Percentiles rank a stretch among this genome's conserved stretches.
These are phyloP conservation scores for Oconnorella tubifera DNA, from an alignment of 2,888 invertebrate species.

Conservation along the genomic window DNA sequence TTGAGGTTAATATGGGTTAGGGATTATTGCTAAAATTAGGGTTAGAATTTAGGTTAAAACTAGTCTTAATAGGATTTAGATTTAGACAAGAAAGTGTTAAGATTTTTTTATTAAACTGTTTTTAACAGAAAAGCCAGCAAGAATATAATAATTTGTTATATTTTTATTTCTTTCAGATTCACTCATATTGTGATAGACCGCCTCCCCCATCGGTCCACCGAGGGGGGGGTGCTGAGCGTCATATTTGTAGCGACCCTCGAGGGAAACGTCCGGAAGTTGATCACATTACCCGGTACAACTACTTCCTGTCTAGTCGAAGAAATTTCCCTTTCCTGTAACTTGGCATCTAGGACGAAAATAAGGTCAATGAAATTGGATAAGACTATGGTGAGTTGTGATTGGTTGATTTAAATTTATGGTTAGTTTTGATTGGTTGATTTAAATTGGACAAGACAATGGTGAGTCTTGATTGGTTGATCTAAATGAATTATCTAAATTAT, in stretches of 20 bases:
- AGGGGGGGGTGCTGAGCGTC: constrained; percentile 63
- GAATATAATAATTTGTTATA: background rate
- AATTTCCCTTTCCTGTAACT: constrained; percentile 2
- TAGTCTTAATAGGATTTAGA: too few species aligned
- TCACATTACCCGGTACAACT: constrained; percentile 65
- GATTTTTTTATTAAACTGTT: too few species aligned
- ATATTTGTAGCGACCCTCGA: constrained; percentile 75
- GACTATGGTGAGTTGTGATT: background rate
- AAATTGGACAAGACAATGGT: too few species aligned
- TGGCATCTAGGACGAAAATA: background rate
- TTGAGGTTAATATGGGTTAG: background rate
- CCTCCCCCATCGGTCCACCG: constrained; percentile 66
- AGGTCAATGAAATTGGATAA: constrained; percentile 13
- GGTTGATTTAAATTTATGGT: too few species aligned
- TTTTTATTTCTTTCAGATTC: constrained; percentile 43
- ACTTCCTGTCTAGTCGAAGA: constrained; percentile 15
- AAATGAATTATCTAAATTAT: too few species aligned
- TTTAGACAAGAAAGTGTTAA: too few species aligned
- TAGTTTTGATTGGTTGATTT: too few species aligned
- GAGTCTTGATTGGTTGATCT: too few species aligned
- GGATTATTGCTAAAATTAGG: background rate
- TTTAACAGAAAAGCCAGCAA: background rate
- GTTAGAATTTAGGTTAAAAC: background rate
- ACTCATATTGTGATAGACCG: constrained; percentile 72
- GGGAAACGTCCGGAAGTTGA: constrained; percentile 75